A percentile compares a stretch with the other conserved stretches of the same genome.
Conservation (phyloP, 2,113 vertebrate genomes). For the Stictonetta naevosa region DNA sequence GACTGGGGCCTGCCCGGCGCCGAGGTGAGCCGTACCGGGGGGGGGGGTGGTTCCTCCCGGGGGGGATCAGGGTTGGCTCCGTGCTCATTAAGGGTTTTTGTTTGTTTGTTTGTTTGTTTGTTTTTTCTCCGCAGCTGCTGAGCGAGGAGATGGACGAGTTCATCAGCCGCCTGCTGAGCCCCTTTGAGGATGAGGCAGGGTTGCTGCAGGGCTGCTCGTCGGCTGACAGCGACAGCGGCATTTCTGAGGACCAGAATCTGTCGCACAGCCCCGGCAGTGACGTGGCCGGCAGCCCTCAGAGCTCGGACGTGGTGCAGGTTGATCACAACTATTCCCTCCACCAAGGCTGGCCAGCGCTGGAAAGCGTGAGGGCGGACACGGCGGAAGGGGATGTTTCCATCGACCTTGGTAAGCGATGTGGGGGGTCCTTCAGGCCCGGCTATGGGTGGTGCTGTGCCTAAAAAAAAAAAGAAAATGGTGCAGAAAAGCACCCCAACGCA, state of each 20-base stretch:
- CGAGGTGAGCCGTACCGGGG: conserved; percentile 39
- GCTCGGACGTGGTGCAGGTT: conserved; percentile 68
- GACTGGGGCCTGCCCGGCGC: too few species aligned
- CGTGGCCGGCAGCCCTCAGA: conserved; percentile 36
- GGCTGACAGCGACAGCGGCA: conserved; percentile 74
- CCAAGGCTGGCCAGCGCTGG: not conserved
- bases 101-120: too few species aligned
- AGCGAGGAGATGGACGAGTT: conserved; percentile 85
- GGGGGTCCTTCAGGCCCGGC: not conserved
- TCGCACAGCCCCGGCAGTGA: not conserved
- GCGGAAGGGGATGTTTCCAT: conserved; percentile 80
- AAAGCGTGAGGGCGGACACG: conserved; percentile 74
- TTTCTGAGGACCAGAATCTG: conserved; percentile 75
- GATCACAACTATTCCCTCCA: conserved; percentile 88
- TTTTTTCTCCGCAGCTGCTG: conserved; percentile 74
- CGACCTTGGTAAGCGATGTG: conserved; percentile 78
- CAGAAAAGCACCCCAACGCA: not conserved
- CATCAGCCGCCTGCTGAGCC: conserved; percentile 79
- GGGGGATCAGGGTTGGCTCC: not conserved
- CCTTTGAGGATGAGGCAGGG: conserved; percentile 48
- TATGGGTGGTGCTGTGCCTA: not conserved
- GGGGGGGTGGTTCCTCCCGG: conserved; percentile 57
- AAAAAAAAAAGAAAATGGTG: too few species aligned
- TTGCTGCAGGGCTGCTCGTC: conserved; percentile 64
- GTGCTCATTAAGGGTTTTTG: too few species aligned